A percentile compares a stretch with the other conserved stretches of the same genome.
phyloP scores from a whole-genome alignment of 2,888 invertebrate genomes.

The Anagyrus pseudococci region DNA sequence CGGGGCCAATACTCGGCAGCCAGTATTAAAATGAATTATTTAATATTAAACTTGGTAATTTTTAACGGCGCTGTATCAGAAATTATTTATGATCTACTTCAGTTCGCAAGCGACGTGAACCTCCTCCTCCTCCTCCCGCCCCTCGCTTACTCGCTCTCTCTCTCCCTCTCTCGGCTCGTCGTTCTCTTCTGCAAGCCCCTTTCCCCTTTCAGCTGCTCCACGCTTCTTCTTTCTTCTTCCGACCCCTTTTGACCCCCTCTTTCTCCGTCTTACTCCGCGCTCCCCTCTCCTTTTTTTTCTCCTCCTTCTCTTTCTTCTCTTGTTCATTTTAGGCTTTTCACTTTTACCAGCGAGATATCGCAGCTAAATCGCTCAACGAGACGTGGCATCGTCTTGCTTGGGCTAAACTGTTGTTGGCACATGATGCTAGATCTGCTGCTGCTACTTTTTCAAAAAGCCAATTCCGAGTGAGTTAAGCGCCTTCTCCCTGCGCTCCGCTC shows the following conservation, averaged over 20 bases:
- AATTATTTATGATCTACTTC: constrained; percentile 56
- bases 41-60: constrained; percentile 68
- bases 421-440: too few relatives aligned
- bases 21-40: constrained; percentile 70
- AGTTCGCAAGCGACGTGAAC: constrained; percentile 24
- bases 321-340: constrained; percentile 1
- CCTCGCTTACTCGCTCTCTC: neutral
- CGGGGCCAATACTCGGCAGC: constrained; percentile 44
- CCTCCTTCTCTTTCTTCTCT: neutral
- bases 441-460: too few relatives aligned
- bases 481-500: too few relatives aligned
- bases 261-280: too few relatives aligned
- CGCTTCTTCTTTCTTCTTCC: too few relatives aligned
- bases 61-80: constrained; percentile 62
- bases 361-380: neutral
- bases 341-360: too few relatives aligned
- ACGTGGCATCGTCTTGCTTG: neutral
- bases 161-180: too few relatives aligned
- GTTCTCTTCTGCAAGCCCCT: neutral
- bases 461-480: too few relatives aligned
- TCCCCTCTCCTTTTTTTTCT: constrained; percentile 32
- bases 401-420: constrained; percentile 10
- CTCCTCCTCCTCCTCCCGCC: neutral
- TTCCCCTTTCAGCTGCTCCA: neutral
- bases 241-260: too few relatives aligned